phyloP scores from a whole-genome alignment of 1,140 invertebrate genomes.

The Steinernema khuongi region DNA sequence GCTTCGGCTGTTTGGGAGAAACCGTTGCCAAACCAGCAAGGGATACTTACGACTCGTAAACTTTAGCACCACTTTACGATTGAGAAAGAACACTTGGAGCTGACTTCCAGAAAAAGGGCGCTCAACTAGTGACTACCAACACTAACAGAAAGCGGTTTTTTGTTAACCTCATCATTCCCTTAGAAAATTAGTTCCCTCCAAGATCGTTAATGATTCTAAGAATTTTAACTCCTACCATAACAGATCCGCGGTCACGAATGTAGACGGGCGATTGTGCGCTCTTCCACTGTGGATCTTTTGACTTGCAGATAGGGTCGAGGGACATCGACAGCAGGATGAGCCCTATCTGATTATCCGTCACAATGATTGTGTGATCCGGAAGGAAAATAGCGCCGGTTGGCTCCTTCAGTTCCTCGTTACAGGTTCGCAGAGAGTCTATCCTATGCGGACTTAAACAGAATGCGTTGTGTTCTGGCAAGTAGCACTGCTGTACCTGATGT shows the following conservation, averaged over 20 bases:
- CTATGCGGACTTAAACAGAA: conserved; percentile 19
- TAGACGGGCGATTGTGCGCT: not conserved
- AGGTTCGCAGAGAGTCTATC: conserved; percentile 25
- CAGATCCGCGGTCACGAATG: not conserved
- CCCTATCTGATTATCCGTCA: conserved; percentile 15
- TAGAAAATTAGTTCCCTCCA: not conserved
- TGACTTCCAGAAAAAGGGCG: no score
- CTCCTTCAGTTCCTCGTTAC: conserved; percentile 24
- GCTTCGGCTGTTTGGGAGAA: no score
- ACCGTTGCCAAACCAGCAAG: no score
- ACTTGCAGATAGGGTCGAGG: not conserved
- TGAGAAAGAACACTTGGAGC: no score
- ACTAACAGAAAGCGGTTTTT: no score
- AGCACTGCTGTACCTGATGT: not conserved
- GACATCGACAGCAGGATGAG: conserved; percentile 10
- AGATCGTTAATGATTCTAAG: not conserved
- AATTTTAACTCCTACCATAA: not conserved
- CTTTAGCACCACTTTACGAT: no score
- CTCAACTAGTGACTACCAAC: no score
- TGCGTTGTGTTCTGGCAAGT: not conserved
- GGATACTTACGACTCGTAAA: no score
- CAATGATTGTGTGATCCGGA: conserved; percentile 34
- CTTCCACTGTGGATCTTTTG: conserved; percentile 8
- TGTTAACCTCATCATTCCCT: not conserved
- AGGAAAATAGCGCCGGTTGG: conserved; percentile 26